Base-by-base conservation (phyloP, 2,113 vertebrate genomes). In the Perca fluviatilis region DNA sequence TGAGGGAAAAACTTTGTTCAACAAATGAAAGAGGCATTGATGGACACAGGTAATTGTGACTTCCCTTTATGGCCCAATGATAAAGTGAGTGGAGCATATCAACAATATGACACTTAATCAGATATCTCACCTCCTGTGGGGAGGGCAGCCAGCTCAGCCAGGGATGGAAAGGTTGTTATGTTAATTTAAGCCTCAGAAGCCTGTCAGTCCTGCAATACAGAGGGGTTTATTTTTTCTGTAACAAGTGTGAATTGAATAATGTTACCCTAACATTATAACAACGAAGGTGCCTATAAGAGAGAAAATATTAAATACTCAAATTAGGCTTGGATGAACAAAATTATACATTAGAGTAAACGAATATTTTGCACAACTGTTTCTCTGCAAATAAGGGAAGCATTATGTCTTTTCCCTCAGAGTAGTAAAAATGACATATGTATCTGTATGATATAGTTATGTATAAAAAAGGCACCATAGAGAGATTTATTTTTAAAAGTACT, bases 91-190 rank as follows among this genome's bases (percentile, higher is more conserved):
- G 15, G 46, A 66, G 73, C 19, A n/a, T 19, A 56, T 54, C 36
- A 67, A 7, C 9, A n/a, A 16, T 9, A 56, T 7, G 3, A 69
- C 40, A 73, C 63, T 33, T 30, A 64, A 83, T 86, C 80, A 71
- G 51, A 67, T 46, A 7, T 36, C 53, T 76, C 23, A 65, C 40
- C 71, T 56, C 65, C 50, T 70, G 70, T 14, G 3, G 21, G 43
- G 14, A 49, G 27, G 66, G 40, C 51, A n/a, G 57, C 10, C 23
- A n/a, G 33, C 47, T 50, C 50, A 47, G 47, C 14, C 57, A 19
- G 3, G 25, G 7, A 62, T 25, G 16, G 19, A 53, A 30, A 67
- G 47, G 49, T 47, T 49, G 19, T 36, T 71, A 27, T 40, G 15
- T 16, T 65, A 4, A 64, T 65, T 57, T 64, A 23, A 30, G 13